Evolutionary conservation across 2,797 vertebrate genomes (phyloP).

Genomic region (Clamator glandarius): DNA sequence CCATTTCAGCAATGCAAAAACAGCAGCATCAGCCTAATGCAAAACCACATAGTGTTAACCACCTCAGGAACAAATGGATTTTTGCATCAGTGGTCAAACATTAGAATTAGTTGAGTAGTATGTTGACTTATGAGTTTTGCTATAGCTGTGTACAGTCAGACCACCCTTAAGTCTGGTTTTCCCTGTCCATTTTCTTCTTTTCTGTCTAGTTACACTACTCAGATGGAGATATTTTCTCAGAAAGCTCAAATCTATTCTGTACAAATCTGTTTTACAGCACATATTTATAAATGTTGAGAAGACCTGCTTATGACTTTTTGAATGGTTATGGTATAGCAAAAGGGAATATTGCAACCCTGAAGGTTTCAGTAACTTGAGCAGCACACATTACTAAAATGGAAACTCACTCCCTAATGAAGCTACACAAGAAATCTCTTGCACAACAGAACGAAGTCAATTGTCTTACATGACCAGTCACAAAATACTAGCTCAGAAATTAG

Average conservation of each 20-base stretch:
- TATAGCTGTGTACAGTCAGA: background rate
- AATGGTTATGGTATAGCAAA: background rate
- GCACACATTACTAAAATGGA: background rate
- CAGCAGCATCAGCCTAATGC: background rate
- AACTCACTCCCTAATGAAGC: background rate
- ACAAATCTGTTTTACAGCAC: background rate
- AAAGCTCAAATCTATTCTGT: background rate
- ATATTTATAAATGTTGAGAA: background rate
- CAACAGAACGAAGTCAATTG: background rate
- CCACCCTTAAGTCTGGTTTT: background rate
- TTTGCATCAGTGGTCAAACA: background rate
- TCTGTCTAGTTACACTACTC: background rate
- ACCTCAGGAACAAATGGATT: background rate
- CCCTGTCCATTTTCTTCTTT: background rate
- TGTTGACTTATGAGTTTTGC: background rate
- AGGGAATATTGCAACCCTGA: background rate
- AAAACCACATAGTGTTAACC: background rate
- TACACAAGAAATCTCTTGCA: background rate
- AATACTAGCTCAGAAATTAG: background rate
- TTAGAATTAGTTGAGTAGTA: background rate
- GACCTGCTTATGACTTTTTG: background rate
- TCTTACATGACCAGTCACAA: background rate
- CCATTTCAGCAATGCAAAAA: background rate
- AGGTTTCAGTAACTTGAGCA: background rate
- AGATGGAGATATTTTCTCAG: background rate